A percentile compares a stretch with the other conserved stretches of the same genome.
phyloP scores from a whole-genome alignment of 2,888 invertebrate genomes.

The Ochropleura plecta region DNA sequence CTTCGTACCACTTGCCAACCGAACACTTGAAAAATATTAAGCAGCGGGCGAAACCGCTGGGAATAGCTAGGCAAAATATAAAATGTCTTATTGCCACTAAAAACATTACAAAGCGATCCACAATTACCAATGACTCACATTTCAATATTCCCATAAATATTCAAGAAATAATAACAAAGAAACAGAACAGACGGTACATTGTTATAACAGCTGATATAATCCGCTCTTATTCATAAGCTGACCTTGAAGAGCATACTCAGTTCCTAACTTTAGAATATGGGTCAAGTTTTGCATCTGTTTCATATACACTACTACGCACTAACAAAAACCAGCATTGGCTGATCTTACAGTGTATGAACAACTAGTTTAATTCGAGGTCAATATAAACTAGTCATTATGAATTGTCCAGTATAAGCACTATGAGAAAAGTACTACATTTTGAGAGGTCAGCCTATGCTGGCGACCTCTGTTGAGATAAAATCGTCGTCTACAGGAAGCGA shows the following conservation, averaged over 20 bases:
- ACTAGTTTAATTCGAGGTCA: background rate
- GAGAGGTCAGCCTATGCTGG: background rate
- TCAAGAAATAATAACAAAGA: slow-evolving; percentile 19
- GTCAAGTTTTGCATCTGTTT: slow-evolving; percentile 57
- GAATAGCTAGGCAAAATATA: too few relatives aligned
- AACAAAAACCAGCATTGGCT: background rate
- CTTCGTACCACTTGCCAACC: background rate
- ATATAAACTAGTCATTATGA: background rate
- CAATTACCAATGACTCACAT: slow-evolving; percentile 22
- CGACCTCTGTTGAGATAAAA: too few relatives aligned
- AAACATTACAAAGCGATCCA: background rate
- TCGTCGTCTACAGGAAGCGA: slow-evolving; percentile 25
- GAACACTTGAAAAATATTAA: background rate
- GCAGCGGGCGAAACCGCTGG: too few relatives aligned
- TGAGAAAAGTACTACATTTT: background rate
- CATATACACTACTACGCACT: background rate
- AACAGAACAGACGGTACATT: slow-evolving; percentile 31
- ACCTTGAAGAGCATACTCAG: slow-evolving; percentile 58
- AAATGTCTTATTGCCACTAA: too few relatives aligned
- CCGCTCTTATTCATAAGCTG: slow-evolving; percentile 40
- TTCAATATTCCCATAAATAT: slow-evolving; percentile 30
- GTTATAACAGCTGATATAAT: slow-evolving; percentile 56
- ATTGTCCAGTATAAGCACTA: background rate
- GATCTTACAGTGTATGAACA: background rate
- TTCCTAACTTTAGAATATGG: slow-evolving; percentile 62